A percentile compares a stretch with the other conserved stretches of the same genome.
Conservation (phyloP, 1,140 invertebrate species). For the Sarcophaga peregrina region DNA sequence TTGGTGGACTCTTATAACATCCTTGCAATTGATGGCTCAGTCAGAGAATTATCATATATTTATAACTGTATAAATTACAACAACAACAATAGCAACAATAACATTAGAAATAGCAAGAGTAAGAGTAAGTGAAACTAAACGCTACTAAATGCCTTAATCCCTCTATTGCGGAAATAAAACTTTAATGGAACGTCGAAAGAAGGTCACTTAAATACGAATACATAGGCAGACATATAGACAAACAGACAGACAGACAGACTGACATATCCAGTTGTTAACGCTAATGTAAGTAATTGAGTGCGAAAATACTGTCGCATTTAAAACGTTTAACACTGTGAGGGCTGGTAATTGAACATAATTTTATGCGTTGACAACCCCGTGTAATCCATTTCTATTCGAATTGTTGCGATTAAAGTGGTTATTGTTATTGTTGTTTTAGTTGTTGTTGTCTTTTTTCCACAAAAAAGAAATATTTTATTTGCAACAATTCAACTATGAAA, state of each 20-base stretch:
- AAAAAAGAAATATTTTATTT: not conserved
- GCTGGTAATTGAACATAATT: slow-evolving; percentile 17
- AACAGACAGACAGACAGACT: not conserved
- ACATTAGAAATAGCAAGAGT: not conserved
- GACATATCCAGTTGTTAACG: slow-evolving; percentile 55
- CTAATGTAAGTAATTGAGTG: slow-evolving; percentile 67
- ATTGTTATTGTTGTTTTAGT: not conserved
- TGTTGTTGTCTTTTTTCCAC: not conserved
- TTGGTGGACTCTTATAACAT: not conserved
- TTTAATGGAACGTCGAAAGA: slow-evolving; percentile 64
- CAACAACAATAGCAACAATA: not conserved
- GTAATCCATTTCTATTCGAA: not conserved
- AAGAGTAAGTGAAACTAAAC: slow-evolving; percentile 12
- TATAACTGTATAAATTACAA: not conserved
- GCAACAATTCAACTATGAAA: not conserved
- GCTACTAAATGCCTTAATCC: slow-evolving; percentile 44
- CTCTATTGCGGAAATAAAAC: slow-evolving; percentile 62
- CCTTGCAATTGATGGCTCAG: not conserved
- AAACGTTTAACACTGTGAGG: slow-evolving; percentile 37
- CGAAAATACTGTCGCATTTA: slow-evolving; percentile 57
- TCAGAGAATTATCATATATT: not conserved
- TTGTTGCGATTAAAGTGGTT: not conserved
- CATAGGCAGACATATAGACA: not conserved
- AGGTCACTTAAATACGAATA: not conserved
- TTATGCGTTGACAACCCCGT: slow-evolving; percentile 3